phyloP scores from a whole-genome alignment of 2,888 invertebrate genomes.

The Nezara viridula region DNA sequence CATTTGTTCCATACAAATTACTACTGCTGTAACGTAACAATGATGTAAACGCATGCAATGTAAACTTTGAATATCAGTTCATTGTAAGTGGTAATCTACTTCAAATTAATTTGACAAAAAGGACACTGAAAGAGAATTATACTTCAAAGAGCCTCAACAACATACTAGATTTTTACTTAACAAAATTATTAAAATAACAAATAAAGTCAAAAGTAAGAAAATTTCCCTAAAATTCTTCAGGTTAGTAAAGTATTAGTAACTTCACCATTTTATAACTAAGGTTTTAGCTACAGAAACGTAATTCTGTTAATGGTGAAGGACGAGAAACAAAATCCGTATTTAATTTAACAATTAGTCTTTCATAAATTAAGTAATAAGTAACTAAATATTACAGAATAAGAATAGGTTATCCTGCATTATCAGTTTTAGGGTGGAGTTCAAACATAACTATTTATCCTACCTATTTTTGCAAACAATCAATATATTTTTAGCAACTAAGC shows the following conservation, averaged over 20 bases:
- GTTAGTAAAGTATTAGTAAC: too few species aligned
- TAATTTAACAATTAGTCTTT: neutral
- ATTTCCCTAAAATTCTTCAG: neutral
- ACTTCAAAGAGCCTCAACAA: too few species aligned
- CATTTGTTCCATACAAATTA: too few species aligned
- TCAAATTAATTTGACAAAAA: too few species aligned
- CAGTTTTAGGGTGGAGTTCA: neutral
- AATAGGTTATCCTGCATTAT: neutral
- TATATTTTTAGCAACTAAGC: neutral
- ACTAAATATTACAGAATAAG: neutral
- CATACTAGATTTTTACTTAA: too few species aligned
- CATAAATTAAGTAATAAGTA: neutral
- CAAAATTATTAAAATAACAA: neutral
- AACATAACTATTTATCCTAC: neutral
- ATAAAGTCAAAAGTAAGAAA: neutral
- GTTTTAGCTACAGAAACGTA: too few species aligned
- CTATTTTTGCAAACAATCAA: neutral
- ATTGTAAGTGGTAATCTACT: too few species aligned
- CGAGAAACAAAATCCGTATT: neutral
- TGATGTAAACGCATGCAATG: too few species aligned
- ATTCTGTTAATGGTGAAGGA: neutral
- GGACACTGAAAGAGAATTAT: too few species aligned
- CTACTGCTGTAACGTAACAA: too few species aligned
- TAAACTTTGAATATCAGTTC: too few species aligned
- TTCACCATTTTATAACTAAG: too few species aligned